phyloP scores from a whole-genome alignment of 2,113 vertebrate genomes.

The Phodopus roborovskii region DNA sequence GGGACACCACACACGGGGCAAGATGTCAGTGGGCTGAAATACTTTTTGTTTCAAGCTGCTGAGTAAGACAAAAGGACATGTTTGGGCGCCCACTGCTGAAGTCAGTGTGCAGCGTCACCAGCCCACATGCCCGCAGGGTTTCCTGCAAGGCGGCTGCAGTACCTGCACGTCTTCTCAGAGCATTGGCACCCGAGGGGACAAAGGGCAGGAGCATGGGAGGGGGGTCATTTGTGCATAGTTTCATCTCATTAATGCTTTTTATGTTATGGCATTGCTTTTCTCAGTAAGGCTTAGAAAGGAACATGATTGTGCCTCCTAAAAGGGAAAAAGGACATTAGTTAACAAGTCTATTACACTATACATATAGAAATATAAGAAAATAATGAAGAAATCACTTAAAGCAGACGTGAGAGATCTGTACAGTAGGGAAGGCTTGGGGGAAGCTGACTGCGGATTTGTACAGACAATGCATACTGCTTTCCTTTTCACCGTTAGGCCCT shows the following conservation, averaged over 20 bases:
- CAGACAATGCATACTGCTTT: conserved; percentile 94
- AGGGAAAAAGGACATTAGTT: conserved; percentile 90
- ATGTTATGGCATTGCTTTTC: conserved; percentile 93
- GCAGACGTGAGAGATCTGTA: conserved; percentile 96
- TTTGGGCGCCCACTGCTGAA: conserved; percentile 85
- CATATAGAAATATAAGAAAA: conserved; percentile 98
- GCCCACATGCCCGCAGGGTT: conserved; percentile 76
- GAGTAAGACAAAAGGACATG: conserved; percentile 78
- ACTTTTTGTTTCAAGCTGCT: conserved; percentile 76
- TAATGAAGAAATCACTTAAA: conserved; percentile 92
- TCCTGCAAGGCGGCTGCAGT: conserved; percentile 85
- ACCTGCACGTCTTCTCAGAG: conserved; percentile 90
- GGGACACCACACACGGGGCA: conserved; percentile 83
- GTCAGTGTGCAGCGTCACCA: conserved; percentile 83
- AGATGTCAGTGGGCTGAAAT: conserved; percentile 79
- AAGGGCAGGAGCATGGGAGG: conserved; percentile 86
- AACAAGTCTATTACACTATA: conserved; percentile 98
- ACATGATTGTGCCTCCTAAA: conserved; percentile 91
- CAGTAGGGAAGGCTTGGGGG: conserved; percentile 91
- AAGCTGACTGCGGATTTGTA: conserved; percentile 92
- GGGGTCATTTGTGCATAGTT: conserved; percentile 90
- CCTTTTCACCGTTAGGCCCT: conserved; percentile 83
- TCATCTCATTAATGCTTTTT: conserved; percentile 90
- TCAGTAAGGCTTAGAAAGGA: conserved; percentile 90
- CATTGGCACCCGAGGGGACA: conserved; percentile 87